Base-by-base conservation (phyloP, 2,888 invertebrate genomes). In the Andrena hattorfiana region DNA sequence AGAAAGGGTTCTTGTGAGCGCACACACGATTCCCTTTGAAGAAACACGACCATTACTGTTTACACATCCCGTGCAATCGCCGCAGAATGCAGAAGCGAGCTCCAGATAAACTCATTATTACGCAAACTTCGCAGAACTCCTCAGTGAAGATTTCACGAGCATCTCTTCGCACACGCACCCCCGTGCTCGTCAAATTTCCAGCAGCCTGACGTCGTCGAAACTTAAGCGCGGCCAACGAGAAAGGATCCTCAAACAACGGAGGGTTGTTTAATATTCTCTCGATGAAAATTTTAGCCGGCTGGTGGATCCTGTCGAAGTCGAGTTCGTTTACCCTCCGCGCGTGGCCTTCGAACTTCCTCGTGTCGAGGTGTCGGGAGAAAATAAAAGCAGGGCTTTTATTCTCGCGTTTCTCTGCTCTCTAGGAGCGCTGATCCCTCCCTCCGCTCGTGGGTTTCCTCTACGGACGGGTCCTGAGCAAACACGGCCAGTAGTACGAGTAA, bases 401-500 rank as follows among this genome's bases (percentile, higher is more conserved):
- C 32, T 20, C 67, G 13, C 67, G 51, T 67, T 54, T 54, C 56
- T 32, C 51, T 7, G 67, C 28, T 20, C 23, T n/a, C 20, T n/a
- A 30, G 16, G 28, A 59, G 56, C 23, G 10, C 51, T 20, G 2
- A 54, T 13, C 0, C 23, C 23, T 32, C 1, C 20, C 32, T 4
- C 48, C 42, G n/a, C 30, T 30, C 30, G 23, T n/a, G 32, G 54
- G 28, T 35, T 26, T 56, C 59, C 26, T 60, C 60, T 6, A 32
- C 30, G 60, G n/a, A 20, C 51, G 60, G 23, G 20, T 70, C 56
- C 68, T 54, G 72, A 59, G 75, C 68, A 79, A 87, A 73, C 81
- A 26, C 56, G 23, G 49, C 51, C 32, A 30, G 63, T 59, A 49
- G 51, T 62, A 32, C 48, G 73, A 76, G 88, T 81, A 77, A 88